Evolutionary conservation across 2,797 vertebrate genomes (phyloP).

Genomic region (Fratercula arctica): DNA sequence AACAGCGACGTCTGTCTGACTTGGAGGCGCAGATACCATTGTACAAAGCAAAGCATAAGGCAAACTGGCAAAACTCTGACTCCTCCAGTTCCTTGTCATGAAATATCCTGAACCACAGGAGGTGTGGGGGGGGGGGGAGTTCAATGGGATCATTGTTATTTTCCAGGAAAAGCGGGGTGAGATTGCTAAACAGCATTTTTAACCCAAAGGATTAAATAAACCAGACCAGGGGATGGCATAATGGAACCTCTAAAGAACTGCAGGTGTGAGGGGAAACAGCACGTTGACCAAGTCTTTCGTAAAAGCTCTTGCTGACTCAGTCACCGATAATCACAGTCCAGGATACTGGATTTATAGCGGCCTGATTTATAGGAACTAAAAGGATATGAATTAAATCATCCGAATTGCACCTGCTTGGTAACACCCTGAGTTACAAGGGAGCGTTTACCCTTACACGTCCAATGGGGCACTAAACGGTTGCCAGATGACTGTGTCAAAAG

Average conservation of each 20-base stretch:
- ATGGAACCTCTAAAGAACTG: not conserved
- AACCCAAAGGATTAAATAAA: not conserved
- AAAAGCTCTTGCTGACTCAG: not conserved
- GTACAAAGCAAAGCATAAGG: conserved; percentile 75
- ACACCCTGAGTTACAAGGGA: not conserved
- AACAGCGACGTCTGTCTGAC: conserved; percentile 82
- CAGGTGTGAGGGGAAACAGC: not conserved
- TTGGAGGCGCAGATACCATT: conserved; percentile 74
- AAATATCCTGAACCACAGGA: conserved; percentile 56
- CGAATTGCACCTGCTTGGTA: fast-evolving
- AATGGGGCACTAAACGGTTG: not conserved
- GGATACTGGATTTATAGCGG: fast-evolving
- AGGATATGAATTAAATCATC: not conserved
- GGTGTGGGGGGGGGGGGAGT: not conserved
- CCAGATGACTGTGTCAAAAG: not conserved
- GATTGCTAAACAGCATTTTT: not conserved
- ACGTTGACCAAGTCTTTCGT: not conserved
- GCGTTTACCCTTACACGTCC: not conserved
- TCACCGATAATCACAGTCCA: not conserved
- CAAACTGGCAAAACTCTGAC: conserved; percentile 74
- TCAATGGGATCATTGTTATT: not conserved
- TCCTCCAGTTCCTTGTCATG: conserved; percentile 74
- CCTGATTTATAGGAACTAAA: not conserved
- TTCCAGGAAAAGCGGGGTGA: not conserved
- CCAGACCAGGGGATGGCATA: not conserved